These are phyloP conservation scores for Bombus pascuorum DNA, from an alignment of 1,140 invertebrate genomes.

Conservation along the genomic window DNA sequence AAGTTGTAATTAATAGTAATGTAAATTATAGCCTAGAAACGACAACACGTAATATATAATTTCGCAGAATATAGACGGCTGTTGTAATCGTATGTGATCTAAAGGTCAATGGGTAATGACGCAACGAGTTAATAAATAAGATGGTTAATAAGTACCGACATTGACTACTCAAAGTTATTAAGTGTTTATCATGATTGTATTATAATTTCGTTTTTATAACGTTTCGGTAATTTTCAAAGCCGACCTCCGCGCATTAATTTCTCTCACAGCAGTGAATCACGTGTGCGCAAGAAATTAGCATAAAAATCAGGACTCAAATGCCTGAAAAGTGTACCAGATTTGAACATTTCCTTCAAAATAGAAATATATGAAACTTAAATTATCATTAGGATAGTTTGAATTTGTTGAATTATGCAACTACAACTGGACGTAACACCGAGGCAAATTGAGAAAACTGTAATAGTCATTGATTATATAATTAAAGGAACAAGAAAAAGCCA, in stretches of 20 bases:
- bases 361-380: not conserved
- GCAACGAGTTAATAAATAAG: conserved; percentile 21
- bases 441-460: not conserved
- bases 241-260: not conserved
- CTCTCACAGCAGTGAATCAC: not conserved
- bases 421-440: no score
- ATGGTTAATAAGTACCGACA: conserved; percentile 8
- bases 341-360: not conserved
- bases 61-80: conserved; percentile 5
- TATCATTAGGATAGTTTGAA: not conserved
- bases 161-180: not conserved
- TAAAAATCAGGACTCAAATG: not conserved
- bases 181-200: not conserved
- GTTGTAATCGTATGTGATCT: not conserved
- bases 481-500: no score
- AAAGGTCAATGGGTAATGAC: conserved; percentile 36
- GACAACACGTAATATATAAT: conserved; percentile 29
- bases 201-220: not conserved
- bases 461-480: no score
- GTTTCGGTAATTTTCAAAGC: not conserved
- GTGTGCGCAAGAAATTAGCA: not conserved
- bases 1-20: conserved; percentile 32
- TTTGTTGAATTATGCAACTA: no score
- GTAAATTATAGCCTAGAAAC: conserved; percentile 8
- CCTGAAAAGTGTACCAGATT: not conserved